Base-by-base conservation (phyloP, 2,797 vertebrate genomes). In the Pelobates cultripes region DNA sequence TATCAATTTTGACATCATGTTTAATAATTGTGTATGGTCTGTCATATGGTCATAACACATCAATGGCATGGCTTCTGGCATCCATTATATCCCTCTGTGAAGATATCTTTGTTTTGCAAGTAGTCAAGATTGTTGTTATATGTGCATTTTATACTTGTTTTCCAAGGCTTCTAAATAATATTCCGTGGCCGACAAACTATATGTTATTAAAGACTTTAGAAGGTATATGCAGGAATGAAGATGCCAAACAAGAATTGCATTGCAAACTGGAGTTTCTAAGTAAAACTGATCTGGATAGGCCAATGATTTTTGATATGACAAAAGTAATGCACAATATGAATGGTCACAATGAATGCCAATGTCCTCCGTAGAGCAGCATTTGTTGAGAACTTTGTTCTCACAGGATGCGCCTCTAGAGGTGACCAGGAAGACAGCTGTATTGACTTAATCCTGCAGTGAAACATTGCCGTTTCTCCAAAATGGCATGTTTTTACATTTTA, bases 21-120 rank as follows among this genome's bases (percentile, higher is more conserved):
- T 87, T 92, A 40, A 92, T 92, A 3, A 75, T 93, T 0, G 69
- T 91, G 2, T 92, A 93, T 0, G 92, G 93, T 0, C 82, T 93
- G 70, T 87, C 89, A 3, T 94, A 93, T 0, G 89, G 91, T 78
- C 89, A 89, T 0, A 64, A 88, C 0, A 89, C 84, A 4, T 93
- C 93, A 0, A 0, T 77, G 0, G 87, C 90, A 7, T 94, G 93
- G 93, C 85, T 94, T 47, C 74, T 91, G 0, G 89, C 93, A 0
- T 93, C 90, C 0, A 15, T 69, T 0, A 57, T 64, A 1, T 90
- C 92, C 5, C 28, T 64, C 14, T 4, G 17, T 40, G 12, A 64
- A n/a, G 14, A n/a, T 40, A n/a, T 64, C 5, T 64, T 64, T n/a
- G 10, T 64, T 28, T 7, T 10, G 3, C 61, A 64, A 64, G 3